Evolutionary conservation across 2,797 vertebrate species (phyloP), one percentile per base, ranked within the genome.

Genomic region (Rhynchonycteris naso): DNA sequence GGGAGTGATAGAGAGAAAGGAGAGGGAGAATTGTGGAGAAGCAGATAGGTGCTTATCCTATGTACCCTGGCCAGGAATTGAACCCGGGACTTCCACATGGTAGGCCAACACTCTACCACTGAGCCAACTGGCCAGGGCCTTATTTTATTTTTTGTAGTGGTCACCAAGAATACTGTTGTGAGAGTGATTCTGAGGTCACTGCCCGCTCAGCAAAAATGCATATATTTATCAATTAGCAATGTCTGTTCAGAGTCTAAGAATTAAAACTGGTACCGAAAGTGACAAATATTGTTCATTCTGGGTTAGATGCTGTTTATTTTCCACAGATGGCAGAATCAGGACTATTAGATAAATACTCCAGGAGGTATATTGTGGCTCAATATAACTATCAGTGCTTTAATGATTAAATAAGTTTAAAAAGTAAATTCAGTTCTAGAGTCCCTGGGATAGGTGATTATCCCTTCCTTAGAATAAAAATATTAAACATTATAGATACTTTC

Each of bases 361-460:
- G 12, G 35, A 79, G 18, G 10, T n/a, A 59, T 21, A 84, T 76
- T 92, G 72, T n/a, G 18, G 5, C 26, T 85, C 21, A 68, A 11
- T 38, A 61, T 74, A 69, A 68, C 12, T 2, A 78, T 85, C 59
- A 65, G 5, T 79, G n/a, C 18, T 66, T 26, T 50, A 65, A 81
- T 63, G 26, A 80, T 61, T 75, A 66, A 18, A 14, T 87, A 68
- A 10, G 7, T 92, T 71, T 95, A 59, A 87, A 93, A 87, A 52
- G 54, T 79, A 28, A 38, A 0, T 76, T 90, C 43, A 9, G 8
- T 63, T 3, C 56, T 74, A 52, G 8, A 91, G 30, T 87, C 4
- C 21, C 24, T 83, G 24, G 4, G 10, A 2, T 69, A 82, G 12
- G 14, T 79, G 35, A 69, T 1, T 26, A 86, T 93, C 12, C 19